Evolutionary conservation across 1,140 invertebrate genomes (phyloP), one percentile per base, ranked within the genome.

Genomic region (Schlechtendalia chinensis): DNA sequence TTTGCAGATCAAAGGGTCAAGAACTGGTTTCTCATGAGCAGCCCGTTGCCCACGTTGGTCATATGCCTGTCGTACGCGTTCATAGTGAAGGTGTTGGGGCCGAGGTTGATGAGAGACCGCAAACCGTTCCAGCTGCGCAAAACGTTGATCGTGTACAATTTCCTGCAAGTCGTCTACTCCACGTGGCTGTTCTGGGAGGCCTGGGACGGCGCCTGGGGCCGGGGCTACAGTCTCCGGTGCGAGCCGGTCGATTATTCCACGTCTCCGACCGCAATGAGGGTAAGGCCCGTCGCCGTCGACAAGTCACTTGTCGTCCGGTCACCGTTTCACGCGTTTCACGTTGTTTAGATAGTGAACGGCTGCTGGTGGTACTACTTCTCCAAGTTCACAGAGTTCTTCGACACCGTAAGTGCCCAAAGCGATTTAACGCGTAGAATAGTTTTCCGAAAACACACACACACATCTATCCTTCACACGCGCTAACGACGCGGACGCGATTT

Each of bases 351-450:
- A 89, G 96, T 93, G 8, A 87, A 90, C 84, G 95, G 93, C 50
- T 92, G 96, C 84, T 98, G 96, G 96, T 98, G 95, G 96, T 98
- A 97, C 87, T 98, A 95, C 86, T 91, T 97, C 84, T 98, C 96
- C 1, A 98, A 98, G 88, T 96, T 91, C 86, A 93, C 96, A 80
- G 96, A 98, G 87, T 97, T 98, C 88, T 90, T 97, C 86, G 96
- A 98, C 86, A 98, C 96, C 85, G 94, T 98, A 89, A 91, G 91
- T 90, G 81, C 3, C 47, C 4, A 47, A 81, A 11, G 32, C 5
- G 0, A n/a, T n/a, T n/a, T n/a, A n/a, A n/a, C n/a, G n/a, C n/a
- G n/a, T n/a, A n/a, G n/a, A n/a, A n/a, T n/a, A n/a, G n/a, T n/a
- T n/a, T n/a, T n/a, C n/a, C n/a, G n/a, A n/a, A n/a, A n/a, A n/a